Conservation (phyloP, 2,113 vertebrate genomes). For the Aythya baeri region DNA sequence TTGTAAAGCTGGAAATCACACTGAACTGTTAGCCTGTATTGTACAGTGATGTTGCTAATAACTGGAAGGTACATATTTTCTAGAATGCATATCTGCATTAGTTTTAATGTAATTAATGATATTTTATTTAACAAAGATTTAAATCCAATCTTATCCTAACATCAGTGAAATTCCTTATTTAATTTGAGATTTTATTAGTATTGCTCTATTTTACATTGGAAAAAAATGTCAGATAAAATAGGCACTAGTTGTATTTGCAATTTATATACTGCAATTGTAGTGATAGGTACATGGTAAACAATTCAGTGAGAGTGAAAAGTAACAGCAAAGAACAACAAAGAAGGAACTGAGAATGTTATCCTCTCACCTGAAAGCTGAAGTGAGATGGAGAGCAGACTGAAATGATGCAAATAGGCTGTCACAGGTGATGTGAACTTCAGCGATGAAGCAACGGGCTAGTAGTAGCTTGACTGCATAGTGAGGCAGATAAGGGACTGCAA, state of each 20-base stretch:
- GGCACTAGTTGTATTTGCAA: background rate
- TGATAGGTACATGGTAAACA: background rate
- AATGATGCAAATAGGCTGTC: background rate
- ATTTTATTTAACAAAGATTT: background rate
- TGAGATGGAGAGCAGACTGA: background rate
- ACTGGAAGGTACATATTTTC: background rate
- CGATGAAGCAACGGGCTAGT: background rate
- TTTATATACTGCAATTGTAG: background rate
- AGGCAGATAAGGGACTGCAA: background rate
- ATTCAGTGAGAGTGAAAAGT: background rate
- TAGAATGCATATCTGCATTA: background rate
- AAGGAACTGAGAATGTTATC: background rate
- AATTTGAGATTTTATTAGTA: background rate
- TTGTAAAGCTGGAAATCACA: background rate
- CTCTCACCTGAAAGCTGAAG: background rate
- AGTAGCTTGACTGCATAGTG: background rate
- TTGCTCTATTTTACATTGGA: background rate
- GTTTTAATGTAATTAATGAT: background rate
- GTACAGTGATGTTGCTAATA: background rate
- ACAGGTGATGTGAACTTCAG: background rate
- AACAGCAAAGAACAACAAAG: background rate
- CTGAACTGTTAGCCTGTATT: background rate
- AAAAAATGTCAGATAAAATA: background rate
- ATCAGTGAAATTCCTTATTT: background rate
- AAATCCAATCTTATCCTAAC: background rate